Evolutionary conservation across 2,797 vertebrate species (phyloP).

Genomic region (Acanthopagrus latus): DNA sequence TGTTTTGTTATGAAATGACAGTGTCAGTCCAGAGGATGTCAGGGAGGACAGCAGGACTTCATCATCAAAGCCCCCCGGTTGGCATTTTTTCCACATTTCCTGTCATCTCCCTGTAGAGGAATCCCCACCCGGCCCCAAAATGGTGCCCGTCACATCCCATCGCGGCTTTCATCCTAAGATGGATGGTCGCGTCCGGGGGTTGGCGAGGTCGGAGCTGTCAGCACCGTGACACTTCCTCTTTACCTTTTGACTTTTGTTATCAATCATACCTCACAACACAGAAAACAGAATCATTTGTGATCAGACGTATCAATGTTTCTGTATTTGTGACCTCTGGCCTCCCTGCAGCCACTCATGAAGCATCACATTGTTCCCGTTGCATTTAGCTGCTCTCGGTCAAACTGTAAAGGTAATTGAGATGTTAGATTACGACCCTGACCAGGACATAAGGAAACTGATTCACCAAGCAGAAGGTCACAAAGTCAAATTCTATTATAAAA

Average conservation of each 20-base stretch:
- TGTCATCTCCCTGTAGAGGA: slow-evolving; percentile 62
- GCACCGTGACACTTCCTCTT: slow-evolving; percentile 11
- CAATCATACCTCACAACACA: neutral
- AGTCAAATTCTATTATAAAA: too few species aligned
- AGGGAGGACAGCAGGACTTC: slow-evolving; percentile 2
- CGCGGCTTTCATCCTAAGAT: slow-evolving; percentile 48
- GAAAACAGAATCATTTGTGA: too few species aligned
- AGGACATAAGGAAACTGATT: too few species aligned
- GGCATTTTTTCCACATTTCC: slow-evolving; percentile 65
- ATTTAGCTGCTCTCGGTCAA: too few species aligned
- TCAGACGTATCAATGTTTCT: too few species aligned
- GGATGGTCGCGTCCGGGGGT: slow-evolving; percentile 5
- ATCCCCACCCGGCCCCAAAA: slow-evolving; percentile 32
- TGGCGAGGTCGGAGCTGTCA: slow-evolving; percentile 31
- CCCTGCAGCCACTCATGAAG: too few species aligned
- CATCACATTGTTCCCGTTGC: too few species aligned
- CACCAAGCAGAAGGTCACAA: too few species aligned
- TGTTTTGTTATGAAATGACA: neutral
- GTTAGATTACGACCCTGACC: too few species aligned
- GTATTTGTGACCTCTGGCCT: too few species aligned
- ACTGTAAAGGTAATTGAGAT: too few species aligned
- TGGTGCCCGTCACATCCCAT: slow-evolving; percentile 26
- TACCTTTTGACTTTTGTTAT: neutral
- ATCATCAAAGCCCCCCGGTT: slow-evolving; percentile 41
- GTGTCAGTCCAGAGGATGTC: slow-evolving; percentile 7